Conservation (phyloP, 1,140 invertebrate species). For the Laupala kohalensis region DNA sequence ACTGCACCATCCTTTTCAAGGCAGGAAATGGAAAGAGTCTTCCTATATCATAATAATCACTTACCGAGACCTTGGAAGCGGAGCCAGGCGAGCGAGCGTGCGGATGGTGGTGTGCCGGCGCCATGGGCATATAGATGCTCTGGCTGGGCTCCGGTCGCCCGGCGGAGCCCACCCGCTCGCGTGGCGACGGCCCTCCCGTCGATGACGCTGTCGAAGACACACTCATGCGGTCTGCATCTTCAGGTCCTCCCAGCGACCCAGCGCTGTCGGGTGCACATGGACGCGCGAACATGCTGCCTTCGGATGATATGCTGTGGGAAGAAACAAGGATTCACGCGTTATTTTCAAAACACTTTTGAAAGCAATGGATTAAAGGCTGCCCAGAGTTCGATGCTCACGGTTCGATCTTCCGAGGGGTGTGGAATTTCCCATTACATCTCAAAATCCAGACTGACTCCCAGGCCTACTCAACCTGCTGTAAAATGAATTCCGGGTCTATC, state of each 20-base stretch:
- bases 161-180: slow-evolving; percentile 31
- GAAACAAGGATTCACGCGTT: slow-evolving; percentile 16
- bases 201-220: slow-evolving; percentile 36
- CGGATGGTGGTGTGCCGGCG: slow-evolving; percentile 29
- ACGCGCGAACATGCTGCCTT: slow-evolving; percentile 40
- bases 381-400: too few species aligned
- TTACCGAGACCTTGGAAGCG: slow-evolving; percentile 38
- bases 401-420: too few species aligned
- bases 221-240: slow-evolving; percentile 37
- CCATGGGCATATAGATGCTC: slow-evolving; percentile 39
- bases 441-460: too few species aligned
- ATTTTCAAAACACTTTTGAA: too few species aligned
- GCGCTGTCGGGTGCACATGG: slow-evolving; percentile 40
- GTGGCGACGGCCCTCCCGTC: slow-evolving; percentile 30
- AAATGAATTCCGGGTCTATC: too few species aligned
- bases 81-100: slow-evolving; percentile 19
- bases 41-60: too few species aligned
- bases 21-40: too few species aligned
- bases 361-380: too few species aligned
- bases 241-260: slow-evolving; percentile 24
- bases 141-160: slow-evolving; percentile 16
- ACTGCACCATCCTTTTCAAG: too few species aligned
- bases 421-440: too few species aligned
- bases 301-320: slow-evolving; percentile 36
- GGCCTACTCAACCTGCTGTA: too few species aligned